Evolutionary conservation across 2,888 invertebrate genomes (phyloP).

Genomic region (Dasypogon diadema): DNA sequence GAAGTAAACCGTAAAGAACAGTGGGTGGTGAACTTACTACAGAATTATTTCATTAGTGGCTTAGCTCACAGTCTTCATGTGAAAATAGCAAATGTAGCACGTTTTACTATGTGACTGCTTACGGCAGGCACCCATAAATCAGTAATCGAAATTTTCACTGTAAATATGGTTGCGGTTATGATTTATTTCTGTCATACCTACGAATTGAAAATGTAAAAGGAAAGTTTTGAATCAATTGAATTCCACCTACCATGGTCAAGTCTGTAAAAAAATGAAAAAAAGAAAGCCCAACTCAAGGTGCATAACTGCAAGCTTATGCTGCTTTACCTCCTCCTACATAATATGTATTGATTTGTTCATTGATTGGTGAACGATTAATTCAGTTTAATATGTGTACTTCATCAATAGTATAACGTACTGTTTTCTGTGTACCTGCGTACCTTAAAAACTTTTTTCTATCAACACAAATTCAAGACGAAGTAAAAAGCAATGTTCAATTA

Average conservation of each 20-base stretch:
- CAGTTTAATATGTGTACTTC: constrained; percentile 17
- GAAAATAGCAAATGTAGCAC: constrained; percentile 1
- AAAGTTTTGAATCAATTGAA: constrained; percentile 25
- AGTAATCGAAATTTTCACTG: constrained; percentile 16
- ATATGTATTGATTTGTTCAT: constrained; percentile 22
- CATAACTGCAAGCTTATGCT: no score
- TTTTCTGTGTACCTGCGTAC: no score
- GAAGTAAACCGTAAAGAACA: no score
- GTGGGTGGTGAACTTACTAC: not conserved
- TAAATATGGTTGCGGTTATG: not conserved
- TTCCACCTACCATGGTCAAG: constrained; percentile 9
- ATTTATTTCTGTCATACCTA: not conserved
- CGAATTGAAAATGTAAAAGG: not conserved
- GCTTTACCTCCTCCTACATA: no score
- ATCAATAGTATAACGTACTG: no score
- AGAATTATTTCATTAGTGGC: no score
- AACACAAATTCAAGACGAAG: no score
- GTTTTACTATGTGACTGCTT: not conserved
- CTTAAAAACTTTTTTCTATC: no score
- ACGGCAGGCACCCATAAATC: not conserved
- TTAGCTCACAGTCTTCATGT: no score
- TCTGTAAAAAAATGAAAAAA: not conserved
- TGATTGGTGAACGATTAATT: constrained; percentile 21
- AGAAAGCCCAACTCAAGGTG: constrained; percentile 5
- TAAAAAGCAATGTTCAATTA: no score